These are phyloP conservation scores for Pterobdella sp. DNA, from an alignment of 2,888 invertebrate species.

Conservation along the genomic window DNA sequence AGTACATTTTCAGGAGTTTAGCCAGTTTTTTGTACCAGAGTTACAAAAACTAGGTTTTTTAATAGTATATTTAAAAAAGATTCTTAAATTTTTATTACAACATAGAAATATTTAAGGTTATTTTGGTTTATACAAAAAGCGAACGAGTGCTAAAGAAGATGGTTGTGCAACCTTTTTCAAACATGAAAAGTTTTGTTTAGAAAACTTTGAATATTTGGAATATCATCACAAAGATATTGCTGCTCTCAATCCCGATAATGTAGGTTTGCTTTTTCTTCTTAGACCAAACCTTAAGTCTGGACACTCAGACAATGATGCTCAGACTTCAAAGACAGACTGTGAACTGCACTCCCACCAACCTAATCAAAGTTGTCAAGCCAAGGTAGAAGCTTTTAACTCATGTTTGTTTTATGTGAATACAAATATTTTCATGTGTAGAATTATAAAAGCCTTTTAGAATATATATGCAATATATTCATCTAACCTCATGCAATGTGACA, in stretches of 20 bases:
- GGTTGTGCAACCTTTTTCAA: slow-evolving; percentile 85
- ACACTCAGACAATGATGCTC: not conserved
- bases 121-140: slow-evolving; percentile 69
- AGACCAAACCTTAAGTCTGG: slow-evolving; percentile 3
- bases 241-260: slow-evolving; percentile 74
- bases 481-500: not conserved
- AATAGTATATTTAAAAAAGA: not conserved
- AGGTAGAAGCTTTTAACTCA: no score
- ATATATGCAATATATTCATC: not conserved
- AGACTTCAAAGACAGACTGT: not conserved
- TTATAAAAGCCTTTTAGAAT: not conserved
- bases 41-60: slow-evolving; percentile 51
- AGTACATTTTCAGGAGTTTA: slow-evolving; percentile 70
- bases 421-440: not conserved
- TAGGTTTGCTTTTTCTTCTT: slow-evolving; percentile 73
- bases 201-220: slow-evolving; percentile 65
- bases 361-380: not conserved
- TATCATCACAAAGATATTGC: slow-evolving; percentile 58
- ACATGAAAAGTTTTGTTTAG: slow-evolving; percentile 60
- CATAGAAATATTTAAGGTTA: slow-evolving; percentile 57
- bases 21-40: slow-evolving; percentile 57
- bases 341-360: not conserved
- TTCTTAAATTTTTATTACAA: not conserved
- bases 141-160: slow-evolving; percentile 67
- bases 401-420: not conserved